These are phyloP conservation scores for Cnemophilus loriae DNA, from an alignment of 2,113 vertebrate genomes.

Conservation along the genomic window DNA sequence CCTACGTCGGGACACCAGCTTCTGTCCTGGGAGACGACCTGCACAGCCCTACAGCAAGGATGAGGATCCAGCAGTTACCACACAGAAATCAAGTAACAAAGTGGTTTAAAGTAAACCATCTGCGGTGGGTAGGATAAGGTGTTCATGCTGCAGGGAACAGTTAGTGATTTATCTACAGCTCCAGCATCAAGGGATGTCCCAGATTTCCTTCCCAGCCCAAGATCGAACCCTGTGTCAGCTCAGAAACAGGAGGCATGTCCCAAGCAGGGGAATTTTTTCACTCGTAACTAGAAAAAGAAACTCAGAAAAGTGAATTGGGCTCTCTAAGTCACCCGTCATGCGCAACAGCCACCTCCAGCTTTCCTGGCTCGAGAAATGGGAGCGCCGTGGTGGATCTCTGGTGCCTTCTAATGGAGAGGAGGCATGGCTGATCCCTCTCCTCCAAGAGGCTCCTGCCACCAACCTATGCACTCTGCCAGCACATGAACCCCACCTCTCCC, in stretches of 20 bases:
- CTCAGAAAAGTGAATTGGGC: neutral
- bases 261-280: neutral
- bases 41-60: neutral
- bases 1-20: accelerated
- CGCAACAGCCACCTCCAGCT: accelerated
- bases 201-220: neutral
- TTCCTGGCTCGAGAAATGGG: accelerated
- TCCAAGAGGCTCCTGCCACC: neutral
- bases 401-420: conserved; percentile 17
- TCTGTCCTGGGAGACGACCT: accelerated
- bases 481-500: neutral
- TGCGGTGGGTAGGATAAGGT: neutral
- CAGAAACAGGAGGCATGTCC: neutral
- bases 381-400: neutral
- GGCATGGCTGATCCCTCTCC: neutral
- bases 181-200: neutral
- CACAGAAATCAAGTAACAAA: neutral
- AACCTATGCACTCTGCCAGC: accelerated
- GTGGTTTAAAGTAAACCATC: neutral
- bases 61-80: too few relatives aligned
- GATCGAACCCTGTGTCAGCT: neutral
- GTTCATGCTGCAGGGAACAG: neutral
- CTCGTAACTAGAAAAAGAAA: neutral
- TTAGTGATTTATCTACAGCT: neutral
- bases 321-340: too few relatives aligned